phyloP scores from a whole-genome alignment of 2,797 vertebrate species.

The Anguilla megastoma region DNA sequence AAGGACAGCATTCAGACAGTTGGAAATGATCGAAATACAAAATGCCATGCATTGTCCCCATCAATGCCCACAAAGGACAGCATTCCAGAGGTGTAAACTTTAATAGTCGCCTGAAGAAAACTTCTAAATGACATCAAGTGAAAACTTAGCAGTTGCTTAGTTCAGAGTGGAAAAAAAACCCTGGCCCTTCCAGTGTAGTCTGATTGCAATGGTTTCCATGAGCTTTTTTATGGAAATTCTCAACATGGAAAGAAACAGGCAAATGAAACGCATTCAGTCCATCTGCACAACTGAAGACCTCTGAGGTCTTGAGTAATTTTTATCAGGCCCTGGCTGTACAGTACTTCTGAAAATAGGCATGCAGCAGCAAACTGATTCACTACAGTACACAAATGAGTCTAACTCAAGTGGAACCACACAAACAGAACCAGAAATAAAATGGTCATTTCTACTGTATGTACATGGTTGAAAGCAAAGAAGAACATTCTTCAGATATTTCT shows the following conservation, averaged over 20 bases:
- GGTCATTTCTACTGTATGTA: conserved; percentile 11
- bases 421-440: conserved; percentile 6
- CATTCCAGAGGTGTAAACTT: background rate
- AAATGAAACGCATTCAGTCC: background rate
- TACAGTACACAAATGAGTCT: conserved; percentile 18
- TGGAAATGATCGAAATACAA: background rate
- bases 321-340: conserved; percentile 20
- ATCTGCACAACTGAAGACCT: background rate
- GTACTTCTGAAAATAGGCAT: conserved; percentile 25
- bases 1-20: background rate
- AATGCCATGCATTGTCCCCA: background rate
- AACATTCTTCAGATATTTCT: conserved; percentile 44
- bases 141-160: background rate
- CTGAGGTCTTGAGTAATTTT: background rate
- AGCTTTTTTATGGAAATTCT: background rate
- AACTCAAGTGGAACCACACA: conserved; percentile 17
- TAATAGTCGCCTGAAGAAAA: background rate
- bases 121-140: background rate
- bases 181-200: background rate
- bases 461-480: conserved; percentile 19
- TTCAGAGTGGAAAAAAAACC: background rate
- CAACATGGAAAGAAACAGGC: background rate
- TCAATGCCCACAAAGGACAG: background rate
- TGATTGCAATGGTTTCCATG: background rate
- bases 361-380: conserved; percentile 25